phyloP scores from a whole-genome alignment of 2,113 vertebrate species.

The Trogon surrucura region DNA sequence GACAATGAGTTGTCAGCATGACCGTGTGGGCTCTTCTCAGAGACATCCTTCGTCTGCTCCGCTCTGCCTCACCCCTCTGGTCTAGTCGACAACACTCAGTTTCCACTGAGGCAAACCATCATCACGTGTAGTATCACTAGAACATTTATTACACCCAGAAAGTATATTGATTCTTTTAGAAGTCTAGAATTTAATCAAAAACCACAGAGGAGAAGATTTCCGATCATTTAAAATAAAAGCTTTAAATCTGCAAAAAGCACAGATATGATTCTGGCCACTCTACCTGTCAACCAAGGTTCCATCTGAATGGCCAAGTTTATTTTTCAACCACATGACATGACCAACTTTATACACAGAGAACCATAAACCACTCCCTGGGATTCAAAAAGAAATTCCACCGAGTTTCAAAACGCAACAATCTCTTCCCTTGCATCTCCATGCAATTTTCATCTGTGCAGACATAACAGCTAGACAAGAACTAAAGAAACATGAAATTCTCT shows the following conservation, averaged over 20 bases:
- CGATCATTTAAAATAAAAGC: neutral
- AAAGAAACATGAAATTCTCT: fast-evolving
- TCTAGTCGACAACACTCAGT: too few species aligned
- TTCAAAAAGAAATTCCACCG: neutral
- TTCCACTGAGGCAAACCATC: neutral
- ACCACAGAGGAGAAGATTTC: neutral
- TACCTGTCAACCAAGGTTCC: neutral
- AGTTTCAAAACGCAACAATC: fast-evolving
- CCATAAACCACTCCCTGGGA: neutral
- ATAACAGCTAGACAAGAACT: neutral
- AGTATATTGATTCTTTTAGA: neutral
- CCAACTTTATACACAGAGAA: neutral
- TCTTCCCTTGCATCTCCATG: neutral
- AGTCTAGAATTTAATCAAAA: neutral
- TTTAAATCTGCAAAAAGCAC: neutral
- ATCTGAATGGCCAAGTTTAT: neutral
- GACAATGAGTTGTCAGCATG: fast-evolving
- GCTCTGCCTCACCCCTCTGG: too few species aligned
- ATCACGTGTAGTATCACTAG: neutral
- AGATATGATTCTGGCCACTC: neutral
- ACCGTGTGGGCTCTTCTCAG: neutral
- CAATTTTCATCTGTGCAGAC: fast-evolving
- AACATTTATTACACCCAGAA: neutral
- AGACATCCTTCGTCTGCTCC: neutral
- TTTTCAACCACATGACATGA: neutral